Conservation (phyloP, 2,888 invertebrate species). For the Cetonia aurata region DNA sequence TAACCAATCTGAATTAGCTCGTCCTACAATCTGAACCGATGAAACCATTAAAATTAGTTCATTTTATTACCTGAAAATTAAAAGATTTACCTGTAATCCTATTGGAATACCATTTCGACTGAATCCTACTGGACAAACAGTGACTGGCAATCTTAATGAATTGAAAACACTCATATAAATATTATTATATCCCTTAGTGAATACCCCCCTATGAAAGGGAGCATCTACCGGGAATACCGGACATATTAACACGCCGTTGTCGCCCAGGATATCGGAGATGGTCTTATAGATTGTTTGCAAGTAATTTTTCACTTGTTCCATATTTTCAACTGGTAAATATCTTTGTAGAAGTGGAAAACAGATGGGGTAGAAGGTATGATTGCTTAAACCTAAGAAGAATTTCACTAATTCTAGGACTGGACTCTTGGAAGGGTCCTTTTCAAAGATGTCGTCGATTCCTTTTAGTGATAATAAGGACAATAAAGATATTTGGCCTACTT, state of each 20-base stretch:
- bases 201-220: slow-evolving; percentile 88
- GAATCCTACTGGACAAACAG: slow-evolving; percentile 87
- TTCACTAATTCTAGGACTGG: slow-evolving; percentile 9
- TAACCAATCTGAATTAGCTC: slow-evolving; percentile 84
- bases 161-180: slow-evolving; percentile 90
- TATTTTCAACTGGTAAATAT: slow-evolving; percentile 7
- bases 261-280: slow-evolving; percentile 79
- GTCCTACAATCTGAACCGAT: slow-evolving; percentile 74
- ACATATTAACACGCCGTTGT: slow-evolving; percentile 89
- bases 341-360: slow-evolving; percentile 66
- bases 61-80: neutral
- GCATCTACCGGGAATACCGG: slow-evolving; percentile 92
- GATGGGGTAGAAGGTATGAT: slow-evolving; percentile 27
- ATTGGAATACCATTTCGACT: slow-evolving; percentile 86
- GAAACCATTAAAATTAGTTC: neutral
- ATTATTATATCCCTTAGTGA: slow-evolving; percentile 85
- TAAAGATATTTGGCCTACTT: neutral
- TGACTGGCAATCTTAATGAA: slow-evolving; percentile 87
- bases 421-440: slow-evolving; percentile 7
- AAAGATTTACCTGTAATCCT: slow-evolving; percentile 80
- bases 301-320: slow-evolving; percentile 23
- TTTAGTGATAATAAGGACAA: neutral
- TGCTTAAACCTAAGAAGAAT: slow-evolving; percentile 20
- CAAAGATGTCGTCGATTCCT: slow-evolving; percentile 20
- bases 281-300: slow-evolving; percentile 25